phyloP scores from a whole-genome alignment of 2,113 vertebrate species.

The Rhinolophus sinicus region DNA sequence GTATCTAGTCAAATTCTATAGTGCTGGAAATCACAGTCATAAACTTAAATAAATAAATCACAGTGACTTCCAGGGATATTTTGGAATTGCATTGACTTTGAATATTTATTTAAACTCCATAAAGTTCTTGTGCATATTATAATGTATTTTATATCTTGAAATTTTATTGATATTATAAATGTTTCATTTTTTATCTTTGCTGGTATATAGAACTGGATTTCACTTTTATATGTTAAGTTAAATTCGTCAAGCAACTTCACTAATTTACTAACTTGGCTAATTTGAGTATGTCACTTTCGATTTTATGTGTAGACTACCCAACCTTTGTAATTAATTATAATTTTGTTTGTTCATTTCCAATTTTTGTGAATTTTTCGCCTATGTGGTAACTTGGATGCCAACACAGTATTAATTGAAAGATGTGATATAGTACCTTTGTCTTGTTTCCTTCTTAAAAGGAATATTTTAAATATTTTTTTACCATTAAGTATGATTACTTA shows the following conservation, averaged over 20 bases:
- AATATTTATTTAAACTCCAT: neutral
- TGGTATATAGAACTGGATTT: neutral
- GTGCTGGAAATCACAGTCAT: neutral
- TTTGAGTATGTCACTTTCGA: neutral
- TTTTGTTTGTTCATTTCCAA: constrained; percentile 1
- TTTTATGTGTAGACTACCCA: neutral
- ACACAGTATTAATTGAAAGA: neutral
- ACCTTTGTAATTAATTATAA: constrained; percentile 8
- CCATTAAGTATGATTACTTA: neutral
- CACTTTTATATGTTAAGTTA: neutral
- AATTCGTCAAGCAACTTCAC: constrained; percentile 5
- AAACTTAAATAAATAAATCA: constrained; percentile 18
- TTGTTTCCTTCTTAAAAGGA: neutral
- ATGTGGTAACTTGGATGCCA: neutral
- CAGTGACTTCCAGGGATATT: neutral
- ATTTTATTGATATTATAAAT: neutral
- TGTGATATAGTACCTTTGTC: neutral
- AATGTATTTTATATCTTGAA: neutral
- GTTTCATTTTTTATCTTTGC: neutral
- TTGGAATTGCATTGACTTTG: constrained; percentile 2
- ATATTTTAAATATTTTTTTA: neutral
- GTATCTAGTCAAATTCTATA: neutral
- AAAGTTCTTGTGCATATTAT: neutral
- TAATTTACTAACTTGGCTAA: neutral
- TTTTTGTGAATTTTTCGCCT: neutral